A percentile compares a stretch with the other conserved stretches of the same genome.
Evolutionary conservation across 1,140 invertebrate species (phyloP).

Genomic region (Drosophila melanogaster): DNA sequence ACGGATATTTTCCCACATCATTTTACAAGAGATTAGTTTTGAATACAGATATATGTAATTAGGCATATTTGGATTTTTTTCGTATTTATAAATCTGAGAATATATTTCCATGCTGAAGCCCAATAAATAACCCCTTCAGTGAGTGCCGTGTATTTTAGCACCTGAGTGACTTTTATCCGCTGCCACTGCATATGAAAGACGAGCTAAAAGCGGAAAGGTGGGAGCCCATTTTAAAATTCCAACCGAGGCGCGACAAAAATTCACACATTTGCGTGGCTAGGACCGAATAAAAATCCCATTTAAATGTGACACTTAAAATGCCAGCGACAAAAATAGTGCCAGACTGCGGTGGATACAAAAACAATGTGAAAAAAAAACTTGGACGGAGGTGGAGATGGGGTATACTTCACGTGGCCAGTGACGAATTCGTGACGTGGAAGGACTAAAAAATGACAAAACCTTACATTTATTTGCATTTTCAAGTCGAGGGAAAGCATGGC

Average conservation of each 20-base stretch:
- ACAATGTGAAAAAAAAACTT: background rate
- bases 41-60: no score
- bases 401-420: conserved; percentile 62
- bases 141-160: conserved; percentile 70
- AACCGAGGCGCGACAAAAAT: conserved; percentile 53
- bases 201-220: conserved; percentile 10
- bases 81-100: background rate
- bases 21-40: no score
- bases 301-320: conserved; percentile 82
- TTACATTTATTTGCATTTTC: conserved; percentile 83
- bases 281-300: conserved; percentile 78
- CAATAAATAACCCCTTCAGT: conserved; percentile 23
- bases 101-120: background rate
- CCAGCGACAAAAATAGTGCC: conserved; percentile 79
- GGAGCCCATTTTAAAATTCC: conserved; percentile 58
- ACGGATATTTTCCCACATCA: no score
- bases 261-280: conserved; percentile 61
- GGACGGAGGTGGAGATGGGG: background rate
- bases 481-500: conserved; percentile 52
- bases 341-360: conserved; percentile 1
- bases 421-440: conserved; percentile 77
- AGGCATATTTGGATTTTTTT: no score
- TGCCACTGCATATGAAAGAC: conserved; percentile 37
- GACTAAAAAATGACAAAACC: conserved; percentile 59
- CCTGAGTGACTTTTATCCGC: conserved; percentile 71